Evolutionary conservation across 2,888 invertebrate genomes (phyloP).

Genomic region (Trichogramma dendrolimi): DNA sequence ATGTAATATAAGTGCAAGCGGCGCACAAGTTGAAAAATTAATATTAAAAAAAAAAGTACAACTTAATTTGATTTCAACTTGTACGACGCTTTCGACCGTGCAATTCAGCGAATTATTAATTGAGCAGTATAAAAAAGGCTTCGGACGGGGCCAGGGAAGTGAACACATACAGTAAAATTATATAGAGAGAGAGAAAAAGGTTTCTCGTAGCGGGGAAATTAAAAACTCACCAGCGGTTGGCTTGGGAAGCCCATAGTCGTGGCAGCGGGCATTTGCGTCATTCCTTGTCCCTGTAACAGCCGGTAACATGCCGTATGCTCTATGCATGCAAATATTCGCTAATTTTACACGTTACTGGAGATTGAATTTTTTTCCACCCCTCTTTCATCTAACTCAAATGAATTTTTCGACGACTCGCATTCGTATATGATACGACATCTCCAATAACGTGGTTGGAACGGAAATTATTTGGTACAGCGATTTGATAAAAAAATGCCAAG

Average conservation of each 20-base stretch:
- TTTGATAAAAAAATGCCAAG: conserved; percentile 16
- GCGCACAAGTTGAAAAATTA: no score
- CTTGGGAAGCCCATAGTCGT: conserved; percentile 46
- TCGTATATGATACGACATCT: background rate
- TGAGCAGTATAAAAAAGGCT: no score
- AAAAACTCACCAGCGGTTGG: conserved; percentile 48
- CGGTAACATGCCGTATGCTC: conserved; percentile 47
- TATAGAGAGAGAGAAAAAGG: conserved; percentile 10
- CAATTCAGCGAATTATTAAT: no score
- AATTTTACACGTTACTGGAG: background rate
- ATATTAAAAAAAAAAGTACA: no score
- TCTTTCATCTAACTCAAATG: no score
- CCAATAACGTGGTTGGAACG: conserved; percentile 14
- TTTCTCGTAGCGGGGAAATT: background rate
- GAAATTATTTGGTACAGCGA: conserved; percentile 1
- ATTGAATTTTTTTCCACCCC: no score
- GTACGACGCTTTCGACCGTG: no score
- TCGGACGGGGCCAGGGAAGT: no score
- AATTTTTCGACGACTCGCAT: no score
- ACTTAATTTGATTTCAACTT: no score
- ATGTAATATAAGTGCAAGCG: no score
- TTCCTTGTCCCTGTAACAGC: conserved; percentile 54
- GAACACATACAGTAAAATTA: background rate
- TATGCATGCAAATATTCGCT: conserved; percentile 48
- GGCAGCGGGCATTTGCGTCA: conserved; percentile 50